Percentiles rank a stretch among this genome's conserved stretches.
Evolutionary conservation across 2,113 vertebrate species (phyloP).

Genomic region (Microtus oregoni): DNA sequence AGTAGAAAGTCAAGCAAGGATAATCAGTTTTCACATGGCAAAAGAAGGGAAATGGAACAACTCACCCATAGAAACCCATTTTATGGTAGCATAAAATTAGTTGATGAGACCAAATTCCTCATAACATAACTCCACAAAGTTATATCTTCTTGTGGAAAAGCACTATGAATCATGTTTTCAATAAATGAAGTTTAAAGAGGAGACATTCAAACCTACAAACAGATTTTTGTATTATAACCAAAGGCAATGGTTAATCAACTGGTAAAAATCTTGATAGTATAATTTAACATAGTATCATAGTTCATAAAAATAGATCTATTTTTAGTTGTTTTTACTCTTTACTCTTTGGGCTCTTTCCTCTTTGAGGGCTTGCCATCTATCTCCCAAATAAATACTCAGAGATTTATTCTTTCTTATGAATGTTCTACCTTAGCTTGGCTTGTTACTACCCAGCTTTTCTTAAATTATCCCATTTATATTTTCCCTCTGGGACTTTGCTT

Average conservation of each 20-base stretch:
- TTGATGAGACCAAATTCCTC: not conserved
- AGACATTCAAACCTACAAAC: not conserved
- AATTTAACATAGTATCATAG: conserved; percentile 27
- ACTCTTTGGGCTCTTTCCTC: not conserved
- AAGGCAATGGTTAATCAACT: not conserved
- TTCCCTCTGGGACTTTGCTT: not conserved
- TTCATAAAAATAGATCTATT: conserved; percentile 6
- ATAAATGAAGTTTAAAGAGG: not conserved
- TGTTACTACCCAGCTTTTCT: not conserved
- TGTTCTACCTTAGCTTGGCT: not conserved
- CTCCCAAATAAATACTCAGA: not conserved
- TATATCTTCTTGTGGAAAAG: not conserved
- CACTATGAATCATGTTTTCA: not conserved
- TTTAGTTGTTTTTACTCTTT: not conserved
- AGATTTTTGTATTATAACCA: conserved; percentile 11
- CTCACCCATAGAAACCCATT: not conserved
- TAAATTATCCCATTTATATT: not conserved
- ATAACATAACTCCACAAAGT: not conserved
- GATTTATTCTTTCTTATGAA: not conserved
- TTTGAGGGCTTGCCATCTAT: not conserved
- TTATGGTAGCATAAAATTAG: not conserved
- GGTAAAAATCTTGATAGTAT: not conserved
- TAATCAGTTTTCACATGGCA: not conserved
- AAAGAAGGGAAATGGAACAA: not conserved
- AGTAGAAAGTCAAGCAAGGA: not conserved